Evolutionary conservation across 1,140 invertebrate genomes (phyloP).

Genomic region (Manduca sexta): DNA sequence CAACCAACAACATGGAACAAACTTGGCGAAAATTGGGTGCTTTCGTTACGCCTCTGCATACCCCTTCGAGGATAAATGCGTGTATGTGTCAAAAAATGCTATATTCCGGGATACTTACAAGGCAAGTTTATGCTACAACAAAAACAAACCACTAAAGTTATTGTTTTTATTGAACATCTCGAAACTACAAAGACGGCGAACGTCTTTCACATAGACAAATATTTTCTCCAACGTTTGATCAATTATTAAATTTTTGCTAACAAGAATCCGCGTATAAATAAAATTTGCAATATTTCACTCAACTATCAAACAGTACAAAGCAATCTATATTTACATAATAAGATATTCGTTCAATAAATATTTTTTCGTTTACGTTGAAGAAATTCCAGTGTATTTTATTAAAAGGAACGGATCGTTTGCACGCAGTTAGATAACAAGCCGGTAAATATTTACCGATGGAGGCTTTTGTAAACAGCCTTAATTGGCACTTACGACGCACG

Average conservation of each 20-base stretch:
- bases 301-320: constrained; percentile 7
- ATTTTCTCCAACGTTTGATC: background rate
- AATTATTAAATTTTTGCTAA: constrained; percentile 6
- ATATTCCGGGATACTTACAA: no score
- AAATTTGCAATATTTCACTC: constrained; percentile 11
- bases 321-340: constrained; percentile 9
- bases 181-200: no score
- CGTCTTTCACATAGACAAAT: no score
- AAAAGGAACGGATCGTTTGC: constrained; percentile 12
- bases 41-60: no score
- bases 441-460: constrained; percentile 30
- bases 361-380: constrained; percentile 4
- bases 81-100: no score
- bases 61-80: no score
- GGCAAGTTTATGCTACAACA: no score
- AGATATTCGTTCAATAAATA: constrained; percentile 12
- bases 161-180: no score
- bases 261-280: constrained; percentile 8
- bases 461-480: constrained; percentile 26
- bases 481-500: constrained; percentile 25
- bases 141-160: no score
- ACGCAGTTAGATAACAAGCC: constrained; percentile 15
- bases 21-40: no score
- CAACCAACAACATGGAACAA: no score
- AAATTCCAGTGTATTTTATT: constrained; percentile 12